Evolutionary conservation across 2,797 vertebrate genomes (phyloP).

Genomic region (Euphonia xanthogaster): DNA sequence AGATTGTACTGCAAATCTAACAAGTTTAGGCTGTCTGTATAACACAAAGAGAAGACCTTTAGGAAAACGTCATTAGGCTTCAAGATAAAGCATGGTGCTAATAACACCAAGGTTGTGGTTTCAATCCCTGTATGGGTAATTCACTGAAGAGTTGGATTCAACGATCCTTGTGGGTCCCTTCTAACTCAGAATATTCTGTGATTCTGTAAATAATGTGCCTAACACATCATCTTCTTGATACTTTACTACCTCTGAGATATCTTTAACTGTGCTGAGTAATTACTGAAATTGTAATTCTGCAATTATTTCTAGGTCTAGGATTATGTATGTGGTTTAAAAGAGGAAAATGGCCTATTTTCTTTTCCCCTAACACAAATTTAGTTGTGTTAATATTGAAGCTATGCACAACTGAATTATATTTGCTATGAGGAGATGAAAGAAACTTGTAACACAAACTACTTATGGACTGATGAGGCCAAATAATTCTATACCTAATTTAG

Average conservation of each 20-base stretch:
- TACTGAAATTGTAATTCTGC: neutral
- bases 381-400: neutral
- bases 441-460: neutral
- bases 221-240: neutral
- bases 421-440: neutral
- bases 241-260: neutral
- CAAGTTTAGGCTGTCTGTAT: neutral
- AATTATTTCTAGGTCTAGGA: neutral
- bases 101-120: neutral
- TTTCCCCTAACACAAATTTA: neutral
- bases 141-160: neutral
- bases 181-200: neutral
- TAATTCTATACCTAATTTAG: neutral
- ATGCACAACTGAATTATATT: neutral
- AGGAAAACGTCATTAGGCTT: neutral
- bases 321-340: neutral
- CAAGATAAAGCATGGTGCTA: neutral
- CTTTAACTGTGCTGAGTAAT: neutral
- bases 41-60: neutral
- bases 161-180: neutral
- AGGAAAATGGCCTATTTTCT: neutral
- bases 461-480: neutral
- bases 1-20: neutral
- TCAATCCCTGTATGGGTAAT: neutral
- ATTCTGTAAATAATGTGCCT: neutral